These are phyloP conservation scores for Panagrolaimus sp. DNA, from an alignment of 1,140 invertebrate species.

Conservation along the genomic window DNA sequence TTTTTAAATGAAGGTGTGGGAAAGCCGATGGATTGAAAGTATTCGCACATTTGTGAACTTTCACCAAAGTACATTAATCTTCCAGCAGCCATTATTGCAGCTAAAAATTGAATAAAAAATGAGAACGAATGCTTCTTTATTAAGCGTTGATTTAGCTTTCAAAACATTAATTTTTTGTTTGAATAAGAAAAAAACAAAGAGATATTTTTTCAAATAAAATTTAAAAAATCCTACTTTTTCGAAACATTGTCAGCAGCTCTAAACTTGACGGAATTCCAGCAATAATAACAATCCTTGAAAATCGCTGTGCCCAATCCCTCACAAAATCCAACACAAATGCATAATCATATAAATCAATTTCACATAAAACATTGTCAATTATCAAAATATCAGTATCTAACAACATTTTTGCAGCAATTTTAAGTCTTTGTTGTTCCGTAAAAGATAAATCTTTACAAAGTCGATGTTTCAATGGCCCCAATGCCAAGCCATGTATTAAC, in stretches of 20 bases:
- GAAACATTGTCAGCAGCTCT: constrained; percentile 89
- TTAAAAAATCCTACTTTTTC: constrained; percentile 60
- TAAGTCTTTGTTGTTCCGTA: constrained; percentile 75
- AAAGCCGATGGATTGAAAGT: constrained; percentile 86
- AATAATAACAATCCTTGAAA: constrained; percentile 73
- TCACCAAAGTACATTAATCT: constrained; percentile 82
- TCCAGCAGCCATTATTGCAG: constrained; percentile 77
- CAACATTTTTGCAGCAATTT: constrained; percentile 78
- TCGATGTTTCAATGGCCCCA: constrained; percentile 74
- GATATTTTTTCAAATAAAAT: not conserved
- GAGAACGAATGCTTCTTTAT: no score
- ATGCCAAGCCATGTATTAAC: constrained; percentile 78
- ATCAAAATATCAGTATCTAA: constrained; percentile 72
- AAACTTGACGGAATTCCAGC: constrained; percentile 87
- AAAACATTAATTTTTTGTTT: no score
- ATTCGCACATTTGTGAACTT: constrained; percentile 78
- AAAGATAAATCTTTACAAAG: constrained; percentile 73
- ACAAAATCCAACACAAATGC: constrained; percentile 89
- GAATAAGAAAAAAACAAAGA: no score
- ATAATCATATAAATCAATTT: constrained; percentile 91
- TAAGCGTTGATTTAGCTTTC: no score
- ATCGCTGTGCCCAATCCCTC: constrained; percentile 73
- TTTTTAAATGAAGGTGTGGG: constrained; percentile 91
- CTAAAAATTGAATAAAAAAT: constrained; percentile 63
- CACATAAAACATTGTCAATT: constrained; percentile 78